Conservation (phyloP, 2,797 vertebrate species). For the Gobio occitaniae region DNA sequence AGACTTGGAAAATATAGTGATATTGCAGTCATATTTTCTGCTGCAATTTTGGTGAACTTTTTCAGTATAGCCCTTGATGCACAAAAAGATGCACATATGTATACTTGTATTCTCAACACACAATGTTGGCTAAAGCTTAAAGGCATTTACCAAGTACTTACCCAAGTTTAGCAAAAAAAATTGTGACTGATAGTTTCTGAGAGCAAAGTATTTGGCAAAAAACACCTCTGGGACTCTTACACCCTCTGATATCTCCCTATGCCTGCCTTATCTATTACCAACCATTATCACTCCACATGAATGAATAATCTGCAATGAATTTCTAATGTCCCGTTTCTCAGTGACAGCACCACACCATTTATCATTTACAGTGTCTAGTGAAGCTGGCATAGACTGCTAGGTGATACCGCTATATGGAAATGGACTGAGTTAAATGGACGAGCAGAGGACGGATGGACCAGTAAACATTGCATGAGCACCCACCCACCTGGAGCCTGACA, state of each 20-base stretch:
- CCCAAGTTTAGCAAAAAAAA: constrained; percentile 46
- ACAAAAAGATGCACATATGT: constrained; percentile 18
- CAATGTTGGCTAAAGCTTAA: constrained; percentile 20
- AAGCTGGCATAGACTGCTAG: constrained; percentile 47
- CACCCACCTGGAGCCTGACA: constrained; percentile 28
- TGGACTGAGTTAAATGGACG: constrained; percentile 25
- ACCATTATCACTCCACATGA: constrained; percentile 63
- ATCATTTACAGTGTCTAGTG: constrained; percentile 60
- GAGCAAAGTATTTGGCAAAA: constrained; percentile 42
- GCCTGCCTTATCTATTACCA: constrained; percentile 62
- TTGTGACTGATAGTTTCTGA: constrained; percentile 53
- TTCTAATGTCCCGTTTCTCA: constrained; percentile 62
- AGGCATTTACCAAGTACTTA: constrained; percentile 1
- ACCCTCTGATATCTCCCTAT: constrained; percentile 37
- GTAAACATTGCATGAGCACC: constrained; percentile 40
- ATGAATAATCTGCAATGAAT: constrained; percentile 70
- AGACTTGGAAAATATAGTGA: not conserved
- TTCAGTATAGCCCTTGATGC: constrained; percentile 1
- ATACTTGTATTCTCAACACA: not conserved
- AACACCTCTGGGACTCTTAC: constrained; percentile 38
- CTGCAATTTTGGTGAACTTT: not conserved
- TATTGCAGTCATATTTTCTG: no score
- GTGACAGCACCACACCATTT: constrained; percentile 60
- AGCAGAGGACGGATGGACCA: constrained; percentile 13
- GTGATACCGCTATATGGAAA: constrained; percentile 24